phyloP scores from a whole-genome alignment of 2,888 invertebrate genomes.

The Holacanthella duospinosa region DNA sequence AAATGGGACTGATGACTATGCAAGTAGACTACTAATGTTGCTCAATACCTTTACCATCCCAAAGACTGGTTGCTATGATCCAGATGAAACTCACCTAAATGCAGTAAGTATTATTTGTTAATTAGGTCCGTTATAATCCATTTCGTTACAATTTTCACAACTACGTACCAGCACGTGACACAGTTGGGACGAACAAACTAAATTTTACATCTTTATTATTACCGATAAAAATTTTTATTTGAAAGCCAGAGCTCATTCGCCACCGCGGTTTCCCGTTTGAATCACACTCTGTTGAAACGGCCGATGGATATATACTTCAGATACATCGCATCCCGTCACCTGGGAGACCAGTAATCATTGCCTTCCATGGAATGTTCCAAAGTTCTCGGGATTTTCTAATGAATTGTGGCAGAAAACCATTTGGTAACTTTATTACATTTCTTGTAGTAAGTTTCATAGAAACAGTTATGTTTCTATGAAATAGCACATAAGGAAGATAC shows the following conservation, averaged over 20 bases:
- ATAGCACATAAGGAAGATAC: not conserved
- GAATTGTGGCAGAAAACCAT: slow-evolving; percentile 42
- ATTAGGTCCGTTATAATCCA: not conserved
- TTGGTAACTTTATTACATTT: slow-evolving; percentile 40
- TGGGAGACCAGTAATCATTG: slow-evolving; percentile 20
- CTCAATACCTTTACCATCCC: not conserved
- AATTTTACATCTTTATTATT: not conserved
- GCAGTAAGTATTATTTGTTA: not conserved
- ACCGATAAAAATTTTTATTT: not conserved
- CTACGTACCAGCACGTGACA: no score
- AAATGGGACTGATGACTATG: no score
- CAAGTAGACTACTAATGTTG: not conserved
- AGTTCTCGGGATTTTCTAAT: slow-evolving; percentile 44
- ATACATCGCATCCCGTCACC: slow-evolving; percentile 46
- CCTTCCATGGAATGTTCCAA: slow-evolving; percentile 44
- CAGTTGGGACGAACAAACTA: not conserved
- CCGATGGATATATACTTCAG: slow-evolving; percentile 46
- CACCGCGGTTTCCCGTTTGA: slow-evolving; percentile 46
- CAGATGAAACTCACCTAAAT: not conserved
- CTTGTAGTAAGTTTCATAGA: no score
- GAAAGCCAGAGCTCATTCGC: slow-evolving; percentile 41
- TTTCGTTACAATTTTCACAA: no score
- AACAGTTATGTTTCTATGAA: no score
- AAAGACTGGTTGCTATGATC: not conserved
- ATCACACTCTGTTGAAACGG: slow-evolving; percentile 42